phyloP scores from a whole-genome alignment of 2,113 vertebrate genomes.

The Noctilio leporinus region DNA sequence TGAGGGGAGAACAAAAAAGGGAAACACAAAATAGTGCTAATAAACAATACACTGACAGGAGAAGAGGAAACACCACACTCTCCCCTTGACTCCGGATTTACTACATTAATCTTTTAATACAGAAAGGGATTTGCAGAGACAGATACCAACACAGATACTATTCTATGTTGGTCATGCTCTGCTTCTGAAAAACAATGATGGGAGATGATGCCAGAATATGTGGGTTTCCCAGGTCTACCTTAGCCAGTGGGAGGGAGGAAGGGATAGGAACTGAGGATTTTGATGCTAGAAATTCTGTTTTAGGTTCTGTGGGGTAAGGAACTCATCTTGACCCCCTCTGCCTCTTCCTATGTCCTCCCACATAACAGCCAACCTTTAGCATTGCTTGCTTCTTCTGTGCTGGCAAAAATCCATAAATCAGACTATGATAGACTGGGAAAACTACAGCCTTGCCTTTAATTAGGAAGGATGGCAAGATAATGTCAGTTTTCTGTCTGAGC shows the following conservation, averaged over 20 bases:
- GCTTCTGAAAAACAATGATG: conserved; percentile 27
- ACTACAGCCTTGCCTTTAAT: conserved; percentile 48
- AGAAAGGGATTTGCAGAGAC: conserved; percentile 73
- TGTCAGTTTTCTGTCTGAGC: conserved; percentile 36
- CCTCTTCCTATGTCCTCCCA: not conserved
- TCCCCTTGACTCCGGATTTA: conserved; percentile 63
- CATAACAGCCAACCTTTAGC: not conserved
- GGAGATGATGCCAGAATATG: not conserved
- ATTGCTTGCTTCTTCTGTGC: not conserved
- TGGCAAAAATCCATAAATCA: conserved; percentile 34
- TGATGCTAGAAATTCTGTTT: not conserved
- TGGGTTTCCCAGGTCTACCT: not conserved
- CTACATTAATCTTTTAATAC: conserved; percentile 74
- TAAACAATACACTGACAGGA: conserved; percentile 52
- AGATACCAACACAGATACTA: conserved; percentile 68
- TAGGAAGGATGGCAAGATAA: conserved; percentile 41
- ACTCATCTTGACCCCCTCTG: not conserved
- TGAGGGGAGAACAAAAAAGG: not conserved
- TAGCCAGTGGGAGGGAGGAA: not conserved
- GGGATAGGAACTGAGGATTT: not conserved
- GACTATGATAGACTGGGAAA: conserved; percentile 17
- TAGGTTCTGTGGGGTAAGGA: not conserved
- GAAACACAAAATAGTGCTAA: conserved; percentile 39
- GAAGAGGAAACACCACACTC: conserved; percentile 62
- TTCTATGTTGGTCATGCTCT: conserved; percentile 11